phyloP scores from a whole-genome alignment of 2,797 vertebrate genomes.

The Melanitta fusca region DNA sequence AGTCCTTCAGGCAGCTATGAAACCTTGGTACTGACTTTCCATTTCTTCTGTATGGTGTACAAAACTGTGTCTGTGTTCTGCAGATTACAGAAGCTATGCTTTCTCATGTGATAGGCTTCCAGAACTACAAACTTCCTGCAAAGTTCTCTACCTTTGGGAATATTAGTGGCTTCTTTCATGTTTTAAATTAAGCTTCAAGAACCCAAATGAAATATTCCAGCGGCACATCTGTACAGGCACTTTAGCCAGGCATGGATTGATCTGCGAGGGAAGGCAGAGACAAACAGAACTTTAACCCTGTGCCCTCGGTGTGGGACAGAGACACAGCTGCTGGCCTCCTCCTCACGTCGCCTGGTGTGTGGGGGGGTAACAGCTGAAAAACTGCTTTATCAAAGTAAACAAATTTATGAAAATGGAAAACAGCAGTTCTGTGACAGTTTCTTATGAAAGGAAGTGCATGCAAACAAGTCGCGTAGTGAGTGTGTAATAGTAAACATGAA shows the following conservation, averaged over 20 bases:
- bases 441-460: background rate
- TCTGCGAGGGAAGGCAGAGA: background rate
- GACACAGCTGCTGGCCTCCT: accelerated
- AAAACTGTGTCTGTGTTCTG: background rate
- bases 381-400: background rate
- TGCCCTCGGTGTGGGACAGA: accelerated
- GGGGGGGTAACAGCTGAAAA: background rate
- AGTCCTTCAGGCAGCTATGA: background rate
- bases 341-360: accelerated
- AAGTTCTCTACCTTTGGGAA: background rate
- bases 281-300: background rate
- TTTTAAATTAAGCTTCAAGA: background rate
- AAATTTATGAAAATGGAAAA: background rate
- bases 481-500: background rate
- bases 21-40: background rate
- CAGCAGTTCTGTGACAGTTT: background rate
- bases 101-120: background rate
- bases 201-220: background rate
- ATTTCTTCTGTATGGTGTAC: background rate
- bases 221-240: background rate
- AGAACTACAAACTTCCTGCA: background rate
- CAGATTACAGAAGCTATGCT: background rate
- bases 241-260: background rate
- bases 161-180: background rate
- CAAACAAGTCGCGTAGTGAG: background rate